A percentile compares a stretch with the other conserved stretches of the same genome.
These are phyloP conservation scores for Ellobius talpinus DNA, from an alignment of 2,113 vertebrate genomes.

Conservation along the genomic window DNA sequence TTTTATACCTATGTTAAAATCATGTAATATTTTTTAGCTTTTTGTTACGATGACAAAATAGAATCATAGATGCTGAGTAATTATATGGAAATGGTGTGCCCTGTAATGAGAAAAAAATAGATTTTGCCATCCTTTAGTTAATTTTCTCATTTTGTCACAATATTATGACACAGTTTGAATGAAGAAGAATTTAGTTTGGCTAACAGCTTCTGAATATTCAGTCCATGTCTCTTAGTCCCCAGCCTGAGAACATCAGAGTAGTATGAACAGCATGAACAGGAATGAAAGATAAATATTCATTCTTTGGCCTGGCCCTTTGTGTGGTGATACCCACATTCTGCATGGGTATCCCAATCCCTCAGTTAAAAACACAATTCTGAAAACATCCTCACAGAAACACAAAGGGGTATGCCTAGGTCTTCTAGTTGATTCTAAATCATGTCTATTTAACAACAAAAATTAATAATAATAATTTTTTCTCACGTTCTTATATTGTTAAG, in stretches of 20 bases:
- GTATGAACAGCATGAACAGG: too few species aligned
- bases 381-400: not conserved
- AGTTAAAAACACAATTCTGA: not conserved
- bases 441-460: not conserved
- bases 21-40: not conserved
- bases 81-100: not conserved
- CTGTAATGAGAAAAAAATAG: not conserved
- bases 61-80: not conserved
- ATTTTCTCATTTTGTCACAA: not conserved
- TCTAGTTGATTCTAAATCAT: not conserved
- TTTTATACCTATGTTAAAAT: not conserved
- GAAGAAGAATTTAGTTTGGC: not conserved
- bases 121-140: not conserved
- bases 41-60: not conserved
- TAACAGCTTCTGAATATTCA: not conserved
- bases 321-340: too few species aligned
- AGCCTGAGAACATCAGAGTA: not conserved
- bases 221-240: not conserved
- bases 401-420: not conserved
- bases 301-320: not conserved
- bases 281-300: not conserved
- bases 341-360: not conserved
- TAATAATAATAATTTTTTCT: not conserved
- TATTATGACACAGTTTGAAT: not conserved
- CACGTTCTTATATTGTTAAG: not conserved